Conservation (phyloP, 2,113 vertebrate genomes). For the Cavia aperea region DNA sequence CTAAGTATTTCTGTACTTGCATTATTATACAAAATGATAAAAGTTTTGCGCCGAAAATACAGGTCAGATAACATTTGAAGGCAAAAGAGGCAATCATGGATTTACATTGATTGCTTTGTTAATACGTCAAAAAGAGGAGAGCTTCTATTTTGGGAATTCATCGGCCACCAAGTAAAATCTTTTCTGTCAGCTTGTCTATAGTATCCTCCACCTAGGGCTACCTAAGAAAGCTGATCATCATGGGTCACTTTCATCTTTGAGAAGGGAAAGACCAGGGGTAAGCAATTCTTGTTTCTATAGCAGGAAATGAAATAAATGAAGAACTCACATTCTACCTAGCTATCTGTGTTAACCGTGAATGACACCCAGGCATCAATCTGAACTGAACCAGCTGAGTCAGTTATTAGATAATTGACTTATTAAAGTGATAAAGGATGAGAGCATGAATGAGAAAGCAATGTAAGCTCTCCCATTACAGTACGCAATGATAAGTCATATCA, state of each 20-base stretch:
- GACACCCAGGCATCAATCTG: constrained; percentile 48
- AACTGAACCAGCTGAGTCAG: constrained; percentile 43
- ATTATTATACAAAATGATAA: constrained; percentile 63
- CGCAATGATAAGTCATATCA: constrained; percentile 31
- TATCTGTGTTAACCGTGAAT: constrained; percentile 10
- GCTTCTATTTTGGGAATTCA: constrained; percentile 60
- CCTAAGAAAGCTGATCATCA: constrained; percentile 63
- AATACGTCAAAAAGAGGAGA: constrained; percentile 54
- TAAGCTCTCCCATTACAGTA: constrained; percentile 39
- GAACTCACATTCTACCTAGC: background rate
- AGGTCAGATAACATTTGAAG: constrained; percentile 66
- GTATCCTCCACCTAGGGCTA: constrained; percentile 55
- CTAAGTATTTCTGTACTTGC: constrained; percentile 65
- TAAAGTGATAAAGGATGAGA: constrained; percentile 50
- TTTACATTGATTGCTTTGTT: constrained; percentile 71
- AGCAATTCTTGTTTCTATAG: constrained; percentile 43
- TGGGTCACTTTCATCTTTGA: constrained; percentile 65
- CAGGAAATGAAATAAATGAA: constrained; percentile 64
- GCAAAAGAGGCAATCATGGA: constrained; percentile 68
- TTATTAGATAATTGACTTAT: constrained; percentile 65
- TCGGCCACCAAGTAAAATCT: constrained; percentile 63
- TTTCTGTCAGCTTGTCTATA: constrained; percentile 60
- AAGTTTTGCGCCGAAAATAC: constrained; percentile 61
- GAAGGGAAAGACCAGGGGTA: constrained; percentile 50
- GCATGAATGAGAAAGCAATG: constrained; percentile 51